Base-by-base conservation (phyloP, 2,888 invertebrate species). In the Margaritifera margaritifera region DNA sequence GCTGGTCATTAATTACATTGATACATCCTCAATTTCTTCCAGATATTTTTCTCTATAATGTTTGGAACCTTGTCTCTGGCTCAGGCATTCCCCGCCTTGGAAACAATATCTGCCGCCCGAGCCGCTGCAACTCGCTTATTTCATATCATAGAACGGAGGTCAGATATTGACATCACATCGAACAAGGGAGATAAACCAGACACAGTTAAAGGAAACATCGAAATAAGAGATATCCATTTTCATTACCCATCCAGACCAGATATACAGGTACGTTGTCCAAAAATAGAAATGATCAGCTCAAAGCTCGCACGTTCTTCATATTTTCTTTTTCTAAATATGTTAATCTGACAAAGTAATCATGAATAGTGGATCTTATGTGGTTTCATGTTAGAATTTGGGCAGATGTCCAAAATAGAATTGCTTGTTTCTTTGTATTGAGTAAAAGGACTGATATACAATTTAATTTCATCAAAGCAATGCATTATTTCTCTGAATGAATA, bases 51-150 rank as follows among this genome's bases (percentile, higher is more conserved):
- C 78, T 85, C 89, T 20, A 88, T 91, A 15, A 84, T 91, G 85
- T 84, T 89, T 64, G 91, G 90, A 8, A 87, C 90, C 3, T 88
- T 91, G 69, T 87, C 90, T 0, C 80, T 96, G 72, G 96, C 95
- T 25, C 93, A 94, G 87, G 94, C 95, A 0, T 93, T 95, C 1
- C 95, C 96, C 0, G 93, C 94, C 70, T 92, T 96, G 85, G 95
- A 95, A 88, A 93, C 94, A n/a, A 94, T 96, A 81, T 93, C 94
- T 0, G 92, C 93, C 56, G 95, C 96, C 0, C 92, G 93, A 80
- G 95, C 95, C 0, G 94, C 96, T 0, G 95, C 94, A 0, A 92
- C 93, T 5, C 83, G 86, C 11, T 87, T 92, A n/a, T 91, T 88
- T 72, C 85, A 89, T 11, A 87, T 91, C 56, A 91, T 92, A 66